These are phyloP conservation scores for Sebastes matsubarae DNA, from an alignment of 2,797 vertebrate species.

Conservation along the genomic window DNA sequence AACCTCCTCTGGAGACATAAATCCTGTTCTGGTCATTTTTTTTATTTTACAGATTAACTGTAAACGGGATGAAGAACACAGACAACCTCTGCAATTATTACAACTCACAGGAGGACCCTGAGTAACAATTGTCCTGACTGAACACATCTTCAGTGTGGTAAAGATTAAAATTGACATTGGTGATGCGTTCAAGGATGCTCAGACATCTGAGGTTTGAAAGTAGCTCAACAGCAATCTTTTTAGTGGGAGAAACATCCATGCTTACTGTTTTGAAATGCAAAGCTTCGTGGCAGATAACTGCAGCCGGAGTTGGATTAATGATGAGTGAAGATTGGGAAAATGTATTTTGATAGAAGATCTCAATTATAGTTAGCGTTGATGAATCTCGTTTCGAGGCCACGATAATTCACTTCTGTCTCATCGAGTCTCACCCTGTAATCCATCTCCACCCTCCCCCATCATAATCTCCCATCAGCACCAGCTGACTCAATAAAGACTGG, in stretches of 20 bases:
- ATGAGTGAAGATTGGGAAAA: slow-evolving; percentile 39
- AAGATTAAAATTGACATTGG: background rate
- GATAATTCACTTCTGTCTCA: slow-evolving; percentile 60
- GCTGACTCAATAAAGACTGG: slow-evolving; percentile 46
- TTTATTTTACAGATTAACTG: background rate
- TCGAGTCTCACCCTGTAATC: slow-evolving; percentile 49
- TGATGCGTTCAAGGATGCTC: background rate
- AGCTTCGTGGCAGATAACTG: background rate
- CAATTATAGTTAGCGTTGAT: slow-evolving; percentile 63
- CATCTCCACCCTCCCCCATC: slow-evolving; percentile 34
- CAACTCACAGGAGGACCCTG: slow-evolving; percentile 3
- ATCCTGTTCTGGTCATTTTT: background rate
- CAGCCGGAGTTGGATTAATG: slow-evolving; percentile 32
- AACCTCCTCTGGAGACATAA: background rate
- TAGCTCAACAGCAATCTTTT: background rate
- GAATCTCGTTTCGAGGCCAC: slow-evolving; percentile 39
- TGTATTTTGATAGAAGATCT: slow-evolving; percentile 55
- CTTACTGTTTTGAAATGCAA: background rate
- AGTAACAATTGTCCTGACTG: background rate
- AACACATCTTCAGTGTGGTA: slow-evolving; percentile 2
- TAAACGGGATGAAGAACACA: background rate
- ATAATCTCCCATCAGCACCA: slow-evolving; percentile 43
- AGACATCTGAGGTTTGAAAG: background rate
- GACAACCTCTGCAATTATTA: slow-evolving; percentile 22
- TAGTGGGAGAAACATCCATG: background rate